Evolutionary conservation across 2,888 invertebrate genomes (phyloP).

Genomic region (Melanargia galathea): DNA sequence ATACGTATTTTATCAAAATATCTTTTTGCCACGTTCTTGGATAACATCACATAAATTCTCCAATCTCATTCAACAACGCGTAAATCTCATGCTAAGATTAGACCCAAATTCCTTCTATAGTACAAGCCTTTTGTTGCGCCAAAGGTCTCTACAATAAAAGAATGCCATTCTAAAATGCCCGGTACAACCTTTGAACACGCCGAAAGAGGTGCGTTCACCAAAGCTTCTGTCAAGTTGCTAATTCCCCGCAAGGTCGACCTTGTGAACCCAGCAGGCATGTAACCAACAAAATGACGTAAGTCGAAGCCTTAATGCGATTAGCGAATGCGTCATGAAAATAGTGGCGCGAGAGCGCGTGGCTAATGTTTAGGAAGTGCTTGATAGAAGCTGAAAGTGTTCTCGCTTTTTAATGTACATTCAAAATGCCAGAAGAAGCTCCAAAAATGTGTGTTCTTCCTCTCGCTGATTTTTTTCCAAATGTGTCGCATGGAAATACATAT

Average conservation of each 20-base stretch:
- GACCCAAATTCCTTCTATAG: no score
- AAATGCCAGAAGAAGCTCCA: neutral
- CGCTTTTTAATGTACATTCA: neutral
- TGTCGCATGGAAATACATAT: no score
- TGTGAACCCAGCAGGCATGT: constrained; percentile 17
- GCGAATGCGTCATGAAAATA: constrained; percentile 33
- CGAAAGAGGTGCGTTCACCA: constrained; percentile 8
- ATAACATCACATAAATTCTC: no score
- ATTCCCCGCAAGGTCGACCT: constrained; percentile 34
- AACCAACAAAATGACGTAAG: constrained; percentile 26
- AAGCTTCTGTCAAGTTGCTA: constrained; percentile 26
- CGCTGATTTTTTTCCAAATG: no score
- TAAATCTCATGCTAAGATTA: no score
- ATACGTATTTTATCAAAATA: no score
- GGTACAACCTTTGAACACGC: constrained; percentile 14
- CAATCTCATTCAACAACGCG: no score
- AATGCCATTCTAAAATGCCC: constrained; percentile 14
- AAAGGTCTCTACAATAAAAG: neutral
- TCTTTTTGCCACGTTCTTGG: no score
- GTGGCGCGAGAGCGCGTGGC: neutral
- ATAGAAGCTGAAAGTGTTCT: neutral
- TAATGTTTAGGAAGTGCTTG: neutral
- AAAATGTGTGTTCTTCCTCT: neutral
- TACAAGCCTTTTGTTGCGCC: neutral
- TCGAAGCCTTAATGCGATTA: constrained; percentile 36